Base-by-base conservation (phyloP, 2,888 invertebrate species). In the Nephrocerus scutellatus region DNA sequence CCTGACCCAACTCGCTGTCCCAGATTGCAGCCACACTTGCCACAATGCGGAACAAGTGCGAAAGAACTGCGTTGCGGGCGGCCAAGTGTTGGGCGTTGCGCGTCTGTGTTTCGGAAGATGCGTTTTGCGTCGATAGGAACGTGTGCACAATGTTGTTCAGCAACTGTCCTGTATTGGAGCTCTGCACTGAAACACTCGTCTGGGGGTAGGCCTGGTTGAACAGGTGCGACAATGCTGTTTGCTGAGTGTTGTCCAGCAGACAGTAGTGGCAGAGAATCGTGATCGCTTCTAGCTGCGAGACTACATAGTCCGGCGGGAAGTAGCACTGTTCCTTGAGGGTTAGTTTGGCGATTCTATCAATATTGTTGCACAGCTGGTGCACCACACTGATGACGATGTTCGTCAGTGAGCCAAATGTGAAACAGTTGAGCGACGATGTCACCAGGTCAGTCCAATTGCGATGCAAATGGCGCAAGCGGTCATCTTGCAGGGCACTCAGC, bases 381-480 rank as follows among this genome's bases (percentile, higher is more conserved):
- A 86, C 80, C 2, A 87, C 82, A 49, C 80, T 80, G 30, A 85
- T 78, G 0, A 84, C 80, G 38, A 88, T 79, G 50, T 82, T 80
- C 14, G 85, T 81, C 10, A 89, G 69, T 8, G 84, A 81, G 1
- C 67, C 66, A 29, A 80, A 77, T 25, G 80, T 82, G 62, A 88
- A 79, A 62, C 83, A 88, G 8, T 87, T 89, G 24, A 90, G 68
- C 36, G 86, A 80, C 16, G 82, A 79, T 2, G 85, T 84, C 7
- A 89, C 78, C 63, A 89, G 73, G 44, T 82, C 79, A 21, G 88
- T 76, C 88, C 89, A 90, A 55, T 84, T 82, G 47, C 81, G 80
- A 62, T 90, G 90, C 47, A 86, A 64, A 55, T 82, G 79, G 30
- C 80, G 74, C 66, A 81, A 72, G 43, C 79, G 79, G 41, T 77